A percentile compares a stretch with the other conserved stretches of the same genome.
phyloP scores from a whole-genome alignment of 2,797 vertebrate genomes.

The Oreortyx pictus region DNA sequence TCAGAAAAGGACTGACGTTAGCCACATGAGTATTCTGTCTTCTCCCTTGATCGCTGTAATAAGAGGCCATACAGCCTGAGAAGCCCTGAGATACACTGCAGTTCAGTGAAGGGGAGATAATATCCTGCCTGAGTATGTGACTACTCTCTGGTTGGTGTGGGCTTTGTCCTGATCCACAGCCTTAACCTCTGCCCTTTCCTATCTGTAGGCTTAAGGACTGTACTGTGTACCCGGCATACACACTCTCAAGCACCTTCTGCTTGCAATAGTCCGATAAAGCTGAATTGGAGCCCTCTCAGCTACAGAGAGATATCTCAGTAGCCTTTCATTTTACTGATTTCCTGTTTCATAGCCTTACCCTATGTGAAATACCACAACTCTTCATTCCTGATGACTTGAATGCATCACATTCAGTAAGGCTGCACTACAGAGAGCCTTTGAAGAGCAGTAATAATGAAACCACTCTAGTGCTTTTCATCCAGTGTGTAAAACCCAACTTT shows the following conservation, averaged over 20 bases:
- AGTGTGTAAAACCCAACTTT: constrained; percentile 13
- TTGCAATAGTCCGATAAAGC: neutral
- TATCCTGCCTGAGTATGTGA: neutral
- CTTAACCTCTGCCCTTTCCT: neutral
- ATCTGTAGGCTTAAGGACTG: neutral
- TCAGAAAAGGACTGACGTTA: neutral
- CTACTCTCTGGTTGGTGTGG: neutral
- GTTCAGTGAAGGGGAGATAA: neutral
- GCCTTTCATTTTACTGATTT: neutral
- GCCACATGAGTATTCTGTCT: neutral
- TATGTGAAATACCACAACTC: constrained; percentile 22
- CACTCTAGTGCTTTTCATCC: constrained; percentile 44
- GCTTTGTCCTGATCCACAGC: neutral
- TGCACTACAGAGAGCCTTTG: neutral
- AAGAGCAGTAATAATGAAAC: constrained; percentile 40
- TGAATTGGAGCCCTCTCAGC: neutral
- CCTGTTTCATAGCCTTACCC: neutral
- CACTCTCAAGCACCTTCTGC: neutral
- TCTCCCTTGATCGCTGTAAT: neutral
- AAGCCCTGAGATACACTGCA: neutral
- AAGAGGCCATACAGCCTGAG: neutral
- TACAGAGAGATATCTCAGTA: neutral
- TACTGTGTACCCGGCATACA: neutral
- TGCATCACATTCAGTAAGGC: neutral
- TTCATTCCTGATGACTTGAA: constrained; percentile 18